phyloP scores from a whole-genome alignment of 2,797 vertebrate genomes.

The Sciurus carolinensis region DNA sequence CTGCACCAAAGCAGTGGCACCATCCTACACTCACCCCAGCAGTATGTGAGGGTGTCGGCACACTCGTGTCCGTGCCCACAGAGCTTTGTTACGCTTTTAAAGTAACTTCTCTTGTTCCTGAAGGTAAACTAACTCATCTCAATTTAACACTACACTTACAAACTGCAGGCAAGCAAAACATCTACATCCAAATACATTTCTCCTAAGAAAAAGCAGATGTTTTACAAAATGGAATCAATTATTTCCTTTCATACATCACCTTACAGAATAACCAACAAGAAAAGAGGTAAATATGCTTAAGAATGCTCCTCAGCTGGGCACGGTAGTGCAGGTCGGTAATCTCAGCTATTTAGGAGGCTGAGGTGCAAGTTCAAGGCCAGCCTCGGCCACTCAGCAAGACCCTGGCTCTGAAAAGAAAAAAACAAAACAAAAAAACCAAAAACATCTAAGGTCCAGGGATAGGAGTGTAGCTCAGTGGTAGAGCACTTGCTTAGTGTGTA shows the following conservation, averaged over 20 bases:
- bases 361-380: too few relatives aligned
- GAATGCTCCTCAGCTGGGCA: too few relatives aligned
- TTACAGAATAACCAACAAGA: not conserved
- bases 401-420: too few relatives aligned
- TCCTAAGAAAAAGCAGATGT: not conserved
- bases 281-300: not conserved
- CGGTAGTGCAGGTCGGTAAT: too few relatives aligned
- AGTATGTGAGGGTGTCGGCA: not conserved
- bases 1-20: not conserved
- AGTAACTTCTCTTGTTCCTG: not conserved
- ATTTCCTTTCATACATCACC: not conserved
- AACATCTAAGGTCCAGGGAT: too few relatives aligned
- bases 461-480: too few relatives aligned
- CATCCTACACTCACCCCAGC: not conserved
- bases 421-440: too few relatives aligned
- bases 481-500: too few relatives aligned
- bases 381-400: too few relatives aligned
- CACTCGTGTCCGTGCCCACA: not conserved
- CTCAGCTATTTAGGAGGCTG: too few relatives aligned
- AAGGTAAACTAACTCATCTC: not conserved
- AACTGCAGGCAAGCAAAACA: not conserved
- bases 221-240: not conserved
- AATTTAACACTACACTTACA: slow-evolving; percentile 37
- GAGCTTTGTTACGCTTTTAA: slow-evolving; percentile 8
- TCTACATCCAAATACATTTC: not conserved